These are phyloP conservation scores for Rhogogaster chlorosoma DNA, from an alignment of 2,888 invertebrate species.

Conservation along the genomic window DNA sequence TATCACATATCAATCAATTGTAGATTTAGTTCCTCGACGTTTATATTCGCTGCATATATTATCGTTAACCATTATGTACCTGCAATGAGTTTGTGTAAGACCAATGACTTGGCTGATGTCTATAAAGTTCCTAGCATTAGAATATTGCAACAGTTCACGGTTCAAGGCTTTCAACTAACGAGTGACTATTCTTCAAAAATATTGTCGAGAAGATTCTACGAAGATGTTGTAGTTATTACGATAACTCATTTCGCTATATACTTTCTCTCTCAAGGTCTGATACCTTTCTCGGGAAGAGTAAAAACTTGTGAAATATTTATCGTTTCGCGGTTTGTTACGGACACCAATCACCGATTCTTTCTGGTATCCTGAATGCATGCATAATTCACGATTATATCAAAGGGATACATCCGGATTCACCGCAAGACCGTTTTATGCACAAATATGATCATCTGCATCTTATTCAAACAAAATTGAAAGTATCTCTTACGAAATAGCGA, in stretches of 20 bases:
- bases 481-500: background rate
- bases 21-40: background rate
- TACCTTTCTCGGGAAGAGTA: background rate
- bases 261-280: background rate
- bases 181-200: constrained; percentile 15
- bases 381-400: background rate
- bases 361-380: background rate
- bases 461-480: background rate
- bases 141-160: constrained; percentile 47
- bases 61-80: background rate
- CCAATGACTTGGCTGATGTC: constrained; percentile 24
- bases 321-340: background rate
- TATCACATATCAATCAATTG: constrained; percentile 13
- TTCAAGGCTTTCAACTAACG: constrained; percentile 46
- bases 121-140: constrained; percentile 32
- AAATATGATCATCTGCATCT: background rate
- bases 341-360: constrained; percentile 10
- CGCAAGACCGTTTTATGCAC: background rate
- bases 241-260: background rate
- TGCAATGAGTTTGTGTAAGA: constrained; percentile 26
- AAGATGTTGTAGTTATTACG: background rate
- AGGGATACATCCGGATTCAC: background rate
- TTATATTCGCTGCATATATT: background rate
- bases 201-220: constrained; percentile 7
- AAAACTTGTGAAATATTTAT: background rate